phyloP scores from a whole-genome alignment of 2,888 invertebrate genomes.

The Drosophila mercatorum region DNA sequence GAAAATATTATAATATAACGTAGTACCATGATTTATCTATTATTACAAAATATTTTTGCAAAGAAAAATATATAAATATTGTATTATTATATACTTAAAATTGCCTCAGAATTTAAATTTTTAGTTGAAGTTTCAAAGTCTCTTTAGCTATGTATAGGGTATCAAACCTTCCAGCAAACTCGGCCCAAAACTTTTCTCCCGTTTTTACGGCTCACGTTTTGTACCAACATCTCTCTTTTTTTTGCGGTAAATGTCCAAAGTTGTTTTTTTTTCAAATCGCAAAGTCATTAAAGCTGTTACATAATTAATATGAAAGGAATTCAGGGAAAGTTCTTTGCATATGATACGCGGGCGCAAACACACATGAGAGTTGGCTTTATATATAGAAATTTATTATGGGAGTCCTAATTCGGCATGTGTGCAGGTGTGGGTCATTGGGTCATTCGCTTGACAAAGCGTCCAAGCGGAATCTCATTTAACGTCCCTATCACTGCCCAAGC shows the following conservation, averaged over 20 bases:
- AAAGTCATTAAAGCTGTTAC: slow-evolving; percentile 48
- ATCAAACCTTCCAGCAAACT: background rate
- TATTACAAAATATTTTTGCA: no score
- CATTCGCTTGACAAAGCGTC: slow-evolving; percentile 29
- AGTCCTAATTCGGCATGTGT: background rate
- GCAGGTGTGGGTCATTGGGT: slow-evolving; percentile 28
- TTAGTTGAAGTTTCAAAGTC: no score
- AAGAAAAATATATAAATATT: no score
- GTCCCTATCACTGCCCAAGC: slow-evolving; percentile 20
- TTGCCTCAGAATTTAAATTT: no score
- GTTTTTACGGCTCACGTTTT: background rate
- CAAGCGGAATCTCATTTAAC: slow-evolving; percentile 16
- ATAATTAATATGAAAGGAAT: slow-evolving; percentile 45
- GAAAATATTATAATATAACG: no score
- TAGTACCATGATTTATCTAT: no score
- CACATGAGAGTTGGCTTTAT: slow-evolving; percentile 14
- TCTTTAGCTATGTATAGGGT: background rate
- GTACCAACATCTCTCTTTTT: background rate
- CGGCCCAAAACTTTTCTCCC: background rate
- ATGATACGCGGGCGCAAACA: background rate
- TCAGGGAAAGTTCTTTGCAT: slow-evolving; percentile 43
- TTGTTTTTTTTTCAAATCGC: slow-evolving; percentile 10
- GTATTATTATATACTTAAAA: no score
- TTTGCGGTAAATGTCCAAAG: slow-evolving; percentile 17
- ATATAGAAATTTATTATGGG: slow-evolving; percentile 24